Evolutionary conservation across 2,888 invertebrate species (phyloP).

Genomic region (Apamea monoglypha): DNA sequence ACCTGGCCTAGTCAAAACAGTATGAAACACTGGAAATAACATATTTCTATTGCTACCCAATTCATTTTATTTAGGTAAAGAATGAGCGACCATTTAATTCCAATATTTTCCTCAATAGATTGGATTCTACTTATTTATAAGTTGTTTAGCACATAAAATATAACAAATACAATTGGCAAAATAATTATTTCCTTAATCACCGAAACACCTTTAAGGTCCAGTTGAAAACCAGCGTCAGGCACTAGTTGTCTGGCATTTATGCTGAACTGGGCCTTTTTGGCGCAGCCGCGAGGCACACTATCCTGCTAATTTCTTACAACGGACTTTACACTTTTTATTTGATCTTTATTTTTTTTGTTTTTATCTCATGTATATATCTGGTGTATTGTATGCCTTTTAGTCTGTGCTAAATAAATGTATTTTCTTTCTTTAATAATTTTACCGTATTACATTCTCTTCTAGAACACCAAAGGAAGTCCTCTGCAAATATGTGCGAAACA

Average conservation of each 20-base stretch:
- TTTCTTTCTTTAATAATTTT: too few relatives aligned
- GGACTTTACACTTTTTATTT: too few relatives aligned
- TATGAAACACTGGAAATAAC: neutral
- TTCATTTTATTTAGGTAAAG: neutral
- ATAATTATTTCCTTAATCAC: neutral
- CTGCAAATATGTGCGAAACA: slow-evolving; percentile 96
- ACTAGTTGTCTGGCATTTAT: too few relatives aligned
- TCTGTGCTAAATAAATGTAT: too few relatives aligned
- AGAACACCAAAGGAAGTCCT: slow-evolving; percentile 95
- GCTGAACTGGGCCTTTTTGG: too few relatives aligned
- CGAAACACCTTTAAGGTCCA: neutral
- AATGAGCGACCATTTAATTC: too few relatives aligned
- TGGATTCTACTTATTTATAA: neutral
- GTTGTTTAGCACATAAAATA: neutral
- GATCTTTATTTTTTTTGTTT: too few relatives aligned
- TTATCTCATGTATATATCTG: too few relatives aligned
- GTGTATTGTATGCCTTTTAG: too few relatives aligned
- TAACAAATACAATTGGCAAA: neutral
- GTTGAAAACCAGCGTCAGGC: too few relatives aligned
- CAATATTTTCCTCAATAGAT: slow-evolving; percentile 9
- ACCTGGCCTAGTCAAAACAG: neutral
- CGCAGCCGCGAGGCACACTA: too few relatives aligned
- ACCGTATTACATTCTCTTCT: neutral
- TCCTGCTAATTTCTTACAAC: too few relatives aligned
- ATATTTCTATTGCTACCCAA: neutral